Evolutionary conservation across 2,113 vertebrate genomes (phyloP), one percentile per base, ranked within the genome.

Genomic region (Neomonachus schauinslandi): DNA sequence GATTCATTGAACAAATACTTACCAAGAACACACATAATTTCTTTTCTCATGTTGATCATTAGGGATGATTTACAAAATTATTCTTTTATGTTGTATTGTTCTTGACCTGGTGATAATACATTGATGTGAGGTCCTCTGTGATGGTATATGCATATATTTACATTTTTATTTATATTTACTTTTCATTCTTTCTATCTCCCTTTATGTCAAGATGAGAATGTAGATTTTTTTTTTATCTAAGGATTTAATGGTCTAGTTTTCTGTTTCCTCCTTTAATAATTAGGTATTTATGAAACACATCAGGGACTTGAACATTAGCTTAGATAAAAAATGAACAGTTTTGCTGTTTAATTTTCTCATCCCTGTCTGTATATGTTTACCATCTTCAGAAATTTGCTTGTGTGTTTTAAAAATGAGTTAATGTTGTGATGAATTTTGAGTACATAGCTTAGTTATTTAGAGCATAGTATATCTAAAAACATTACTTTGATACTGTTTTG

Each of bases 221-320:
- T 86, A 74, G 24, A 53, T 81, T 13, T 82, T 76, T 82, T 76
- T 76, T 88, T 80, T 63, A 76, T 63, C 10, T 86, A 76, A 90
- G 24, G 8, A 67, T 88, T 95, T 57, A 91, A 57, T 83, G 65
- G 9, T 69, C 33, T 90, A 59, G 19, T 65, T 83, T 87, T 79
- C 51, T 87, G 33, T 92, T 93, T 82, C 61, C 15, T 79, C 3
- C 93, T 96, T 93, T 96, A 96, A 63, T 87, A 95, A 85, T 89
- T 94, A 94, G 8, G 22, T 92, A 57, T 93, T 90, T 83, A 65
- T 87, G 33, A 95, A 88, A 57, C 4, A 71, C 22, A 74, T 80
- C 28, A 49, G 14, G 57, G 36, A 93, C 53, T 95, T 97, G 33
- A 72, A 46, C 49, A 84, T 95, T 91, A 95, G 22, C 33, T 91